These are phyloP conservation scores for Apogon hyalosoma DNA, from an alignment of 2,797 vertebrate genomes.

Conservation along the genomic window DNA sequence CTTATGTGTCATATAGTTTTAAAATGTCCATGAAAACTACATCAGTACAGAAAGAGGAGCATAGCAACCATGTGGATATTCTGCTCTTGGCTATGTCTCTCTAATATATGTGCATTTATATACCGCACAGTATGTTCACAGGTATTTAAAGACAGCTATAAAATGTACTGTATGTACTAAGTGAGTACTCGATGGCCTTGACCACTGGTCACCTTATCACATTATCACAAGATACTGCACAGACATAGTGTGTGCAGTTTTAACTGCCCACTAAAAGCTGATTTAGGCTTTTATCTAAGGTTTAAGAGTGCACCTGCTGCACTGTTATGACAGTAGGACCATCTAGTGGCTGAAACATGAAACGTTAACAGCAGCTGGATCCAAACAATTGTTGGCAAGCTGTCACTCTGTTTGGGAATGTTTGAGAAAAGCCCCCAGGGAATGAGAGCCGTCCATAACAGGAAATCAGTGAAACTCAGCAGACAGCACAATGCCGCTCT, in stretches of 20 bases:
- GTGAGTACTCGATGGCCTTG: background rate
- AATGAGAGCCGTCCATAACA: background rate
- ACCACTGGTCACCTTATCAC: slow-evolving; percentile 10
- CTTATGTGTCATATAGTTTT: slow-evolving; percentile 43
- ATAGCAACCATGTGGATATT: slow-evolving; percentile 42
- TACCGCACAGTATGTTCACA: background rate
- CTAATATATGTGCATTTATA: background rate
- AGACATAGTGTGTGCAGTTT: background rate
- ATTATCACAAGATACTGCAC: background rate
- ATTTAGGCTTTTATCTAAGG: background rate
- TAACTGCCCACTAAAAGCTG: background rate
- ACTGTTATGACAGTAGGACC: slow-evolving; percentile 42
- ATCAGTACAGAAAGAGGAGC: slow-evolving; percentile 22
- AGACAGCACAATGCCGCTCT: slow-evolving; percentile 44
- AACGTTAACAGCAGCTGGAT: slow-evolving; percentile 2
- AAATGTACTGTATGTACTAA: background rate
- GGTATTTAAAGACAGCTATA: background rate
- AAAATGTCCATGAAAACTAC: slow-evolving; percentile 19
- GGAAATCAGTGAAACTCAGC: slow-evolving; percentile 21
- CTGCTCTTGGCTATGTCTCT: slow-evolving; percentile 9
- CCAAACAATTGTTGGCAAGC: slow-evolving; percentile 2
- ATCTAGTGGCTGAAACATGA: slow-evolving; percentile 66
- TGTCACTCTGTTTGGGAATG: slow-evolving; percentile 17
- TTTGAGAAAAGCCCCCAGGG: slow-evolving; percentile 1
- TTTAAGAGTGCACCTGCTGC: background rate